Conservation (phyloP, 2,113 vertebrate genomes). For the Pluvialis apricaria region DNA sequence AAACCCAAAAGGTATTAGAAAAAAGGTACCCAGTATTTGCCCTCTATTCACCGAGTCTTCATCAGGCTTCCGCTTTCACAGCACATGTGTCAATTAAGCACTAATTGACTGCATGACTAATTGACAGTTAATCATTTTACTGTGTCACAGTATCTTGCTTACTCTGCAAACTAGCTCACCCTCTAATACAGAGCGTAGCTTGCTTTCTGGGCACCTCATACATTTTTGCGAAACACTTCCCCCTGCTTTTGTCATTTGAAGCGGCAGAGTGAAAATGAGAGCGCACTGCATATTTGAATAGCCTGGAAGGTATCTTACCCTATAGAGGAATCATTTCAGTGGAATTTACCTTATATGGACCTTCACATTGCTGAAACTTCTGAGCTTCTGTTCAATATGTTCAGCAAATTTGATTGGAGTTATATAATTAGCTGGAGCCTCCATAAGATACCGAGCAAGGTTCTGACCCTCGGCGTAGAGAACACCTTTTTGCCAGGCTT, state of each 20-base stretch:
- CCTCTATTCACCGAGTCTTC: neutral
- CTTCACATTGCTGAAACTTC: slow-evolving; percentile 72
- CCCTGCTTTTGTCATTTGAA: neutral
- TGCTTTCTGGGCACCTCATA: neutral
- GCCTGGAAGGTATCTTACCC: neutral
- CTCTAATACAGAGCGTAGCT: neutral
- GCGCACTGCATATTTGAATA: neutral
- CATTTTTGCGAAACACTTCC: neutral
- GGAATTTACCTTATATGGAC: slow-evolving; percentile 83
- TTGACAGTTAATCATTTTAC: neutral
- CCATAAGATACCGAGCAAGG: slow-evolving; percentile 90
- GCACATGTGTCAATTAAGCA: neutral
- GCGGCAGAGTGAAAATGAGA: neutral
- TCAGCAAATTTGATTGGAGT: slow-evolving; percentile 89
- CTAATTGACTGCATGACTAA: neutral
- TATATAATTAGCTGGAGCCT: slow-evolving; percentile 90
- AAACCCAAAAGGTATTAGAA: neutral
- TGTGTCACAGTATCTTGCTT: neutral
- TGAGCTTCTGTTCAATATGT: slow-evolving; percentile 83
- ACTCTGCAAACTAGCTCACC: neutral
- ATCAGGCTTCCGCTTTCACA: neutral
- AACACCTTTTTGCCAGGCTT: slow-evolving; percentile 87
- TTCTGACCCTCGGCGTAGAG: slow-evolving; percentile 91
- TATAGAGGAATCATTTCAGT: neutral
- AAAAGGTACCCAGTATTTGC: neutral